Percentiles rank a stretch among this genome's conserved stretches.
phyloP scores from a whole-genome alignment of 2,797 vertebrate species.

The Lutjanus campechanus region DNA sequence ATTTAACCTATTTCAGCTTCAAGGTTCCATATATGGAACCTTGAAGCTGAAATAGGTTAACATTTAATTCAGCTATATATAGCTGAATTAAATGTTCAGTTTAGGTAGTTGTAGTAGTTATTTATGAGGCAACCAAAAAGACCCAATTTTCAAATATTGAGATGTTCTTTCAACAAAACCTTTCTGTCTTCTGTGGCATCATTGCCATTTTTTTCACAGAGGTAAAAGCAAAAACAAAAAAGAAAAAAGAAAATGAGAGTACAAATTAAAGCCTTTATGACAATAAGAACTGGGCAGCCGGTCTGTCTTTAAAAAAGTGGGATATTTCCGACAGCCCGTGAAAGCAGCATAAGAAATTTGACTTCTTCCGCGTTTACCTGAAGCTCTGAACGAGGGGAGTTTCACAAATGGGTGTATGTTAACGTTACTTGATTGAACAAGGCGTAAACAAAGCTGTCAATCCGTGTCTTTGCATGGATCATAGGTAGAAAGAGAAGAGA shows the following conservation, averaged over 20 bases:
- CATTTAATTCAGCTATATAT: too few relatives aligned
- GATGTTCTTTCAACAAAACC: background rate
- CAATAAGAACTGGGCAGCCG: background rate
- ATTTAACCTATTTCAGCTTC: too few relatives aligned
- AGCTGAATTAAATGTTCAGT: too few relatives aligned
- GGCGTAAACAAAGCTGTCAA: background rate
- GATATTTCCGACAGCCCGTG: background rate
- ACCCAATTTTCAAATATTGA: background rate
- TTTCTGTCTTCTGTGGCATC: background rate
- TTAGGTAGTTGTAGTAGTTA: background rate
- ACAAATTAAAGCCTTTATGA: background rate
- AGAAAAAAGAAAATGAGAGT: background rate
- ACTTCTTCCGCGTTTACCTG: constrained; percentile 78
- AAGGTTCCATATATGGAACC: too few relatives aligned
- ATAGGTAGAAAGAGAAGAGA: background rate
- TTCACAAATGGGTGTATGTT: background rate
- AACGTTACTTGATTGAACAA: background rate
- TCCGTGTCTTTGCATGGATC: fast-evolving
- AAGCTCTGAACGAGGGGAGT: background rate
- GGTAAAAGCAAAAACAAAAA: background rate
- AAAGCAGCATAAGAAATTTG: constrained; percentile 48
- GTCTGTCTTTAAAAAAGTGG: fast-evolving
- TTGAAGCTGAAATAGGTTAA: too few relatives aligned
- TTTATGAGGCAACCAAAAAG: background rate
- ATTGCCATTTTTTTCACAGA: background rate